Evolutionary conservation across 2,113 vertebrate genomes (phyloP).

Genomic region (Chlamydotis undulata): DNA sequence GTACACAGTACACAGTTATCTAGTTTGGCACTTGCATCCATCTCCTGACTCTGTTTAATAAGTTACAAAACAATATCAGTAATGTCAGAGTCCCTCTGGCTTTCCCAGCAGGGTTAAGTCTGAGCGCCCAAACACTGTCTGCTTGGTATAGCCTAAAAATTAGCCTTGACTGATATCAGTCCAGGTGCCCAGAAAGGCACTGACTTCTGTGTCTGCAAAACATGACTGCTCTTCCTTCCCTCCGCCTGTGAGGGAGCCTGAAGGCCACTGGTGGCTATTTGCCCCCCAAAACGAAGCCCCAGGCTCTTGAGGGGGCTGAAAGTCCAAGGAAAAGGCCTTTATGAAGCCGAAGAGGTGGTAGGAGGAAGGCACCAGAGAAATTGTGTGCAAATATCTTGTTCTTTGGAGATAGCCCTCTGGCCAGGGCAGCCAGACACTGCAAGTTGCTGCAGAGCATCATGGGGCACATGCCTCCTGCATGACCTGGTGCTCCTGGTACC

Average conservation of each 20-base stretch:
- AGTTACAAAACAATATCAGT: neutral
- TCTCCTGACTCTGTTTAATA: neutral
- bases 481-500: neutral
- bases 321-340: neutral
- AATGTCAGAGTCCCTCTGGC: neutral
- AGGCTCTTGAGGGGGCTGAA: neutral
- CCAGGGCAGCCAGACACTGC: rapidly evolving
- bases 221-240: neutral
- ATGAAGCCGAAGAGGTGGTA: neutral
- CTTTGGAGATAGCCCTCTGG: neutral
- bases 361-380: neutral
- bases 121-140: neutral
- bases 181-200: neutral
- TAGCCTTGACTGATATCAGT: neutral
- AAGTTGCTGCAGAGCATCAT: neutral
- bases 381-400: rapidly evolving
- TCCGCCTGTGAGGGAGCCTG: neutral
- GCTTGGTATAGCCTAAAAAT: neutral
- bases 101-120: neutral
- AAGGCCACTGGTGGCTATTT: neutral
- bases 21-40: neutral
- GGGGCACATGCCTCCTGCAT: rapidly evolving
- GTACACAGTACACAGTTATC: neutral
- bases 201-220: neutral
- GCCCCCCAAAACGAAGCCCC: neutral